Conservation (phyloP, 2,113 vertebrate species). For the Pagrus major region DNA sequence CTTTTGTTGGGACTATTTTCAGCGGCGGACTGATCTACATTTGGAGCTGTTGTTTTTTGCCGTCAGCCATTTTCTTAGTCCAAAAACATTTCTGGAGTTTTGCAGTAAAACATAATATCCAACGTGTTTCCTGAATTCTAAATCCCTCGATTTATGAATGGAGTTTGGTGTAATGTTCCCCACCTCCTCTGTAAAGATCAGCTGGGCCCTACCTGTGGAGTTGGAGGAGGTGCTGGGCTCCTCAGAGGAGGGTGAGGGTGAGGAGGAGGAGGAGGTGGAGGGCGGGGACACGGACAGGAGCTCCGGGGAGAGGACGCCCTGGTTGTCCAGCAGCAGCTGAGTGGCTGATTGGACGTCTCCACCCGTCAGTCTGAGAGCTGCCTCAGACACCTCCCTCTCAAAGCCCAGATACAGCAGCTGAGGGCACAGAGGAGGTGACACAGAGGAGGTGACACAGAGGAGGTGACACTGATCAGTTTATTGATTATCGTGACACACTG, state of each 20-base stretch:
- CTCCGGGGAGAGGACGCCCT: constrained; percentile 84
- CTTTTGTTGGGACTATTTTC: too few relatives aligned
- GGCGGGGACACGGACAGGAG: constrained; percentile 53
- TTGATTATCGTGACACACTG: too few relatives aligned
- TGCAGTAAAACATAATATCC: too few relatives aligned
- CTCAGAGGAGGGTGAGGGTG: constrained; percentile 80
- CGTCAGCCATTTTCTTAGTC: too few relatives aligned
- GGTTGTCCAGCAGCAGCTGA: constrained; percentile 89
- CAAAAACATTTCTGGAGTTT: too few relatives aligned
- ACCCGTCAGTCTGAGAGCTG: constrained; percentile 84
- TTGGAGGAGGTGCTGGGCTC: constrained; percentile 84
- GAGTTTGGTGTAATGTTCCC: too few relatives aligned
- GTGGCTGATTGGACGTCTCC: constrained; percentile 89
- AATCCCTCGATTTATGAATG: too few relatives aligned
- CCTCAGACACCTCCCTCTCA: constrained; percentile 75
- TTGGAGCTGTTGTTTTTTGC: too few relatives aligned
- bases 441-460: background rate
- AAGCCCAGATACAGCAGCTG: constrained; percentile 93
- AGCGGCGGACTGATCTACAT: too few relatives aligned
- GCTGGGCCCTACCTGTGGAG: constrained; percentile 41
- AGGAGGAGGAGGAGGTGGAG: constrained; percentile 70
- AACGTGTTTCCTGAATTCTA: too few relatives aligned
- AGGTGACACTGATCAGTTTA: too few relatives aligned
- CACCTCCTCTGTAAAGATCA: too few relatives aligned
- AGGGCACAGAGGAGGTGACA: background rate